phyloP scores from a whole-genome alignment of 2,797 vertebrate genomes.

The Cuculus canorus region DNA sequence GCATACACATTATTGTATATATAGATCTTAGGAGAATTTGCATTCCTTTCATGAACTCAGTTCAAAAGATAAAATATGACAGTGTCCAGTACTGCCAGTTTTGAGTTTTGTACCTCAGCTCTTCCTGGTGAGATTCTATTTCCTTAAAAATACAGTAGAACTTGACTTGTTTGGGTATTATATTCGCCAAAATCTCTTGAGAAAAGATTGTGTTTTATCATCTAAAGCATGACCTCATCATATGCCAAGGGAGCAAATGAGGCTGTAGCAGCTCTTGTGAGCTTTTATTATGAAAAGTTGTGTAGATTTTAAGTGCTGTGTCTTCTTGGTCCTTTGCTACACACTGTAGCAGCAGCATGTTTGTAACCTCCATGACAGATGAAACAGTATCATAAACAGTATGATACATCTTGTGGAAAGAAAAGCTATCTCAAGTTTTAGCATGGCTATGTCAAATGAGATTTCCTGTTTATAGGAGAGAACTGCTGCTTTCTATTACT shows the following conservation, averaged over 20 bases:
- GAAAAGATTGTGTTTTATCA: neutral
- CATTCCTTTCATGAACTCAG: neutral
- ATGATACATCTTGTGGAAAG: neutral
- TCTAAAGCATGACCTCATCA: neutral
- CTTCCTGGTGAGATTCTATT: neutral
- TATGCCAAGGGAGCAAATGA: neutral
- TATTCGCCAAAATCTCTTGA: neutral
- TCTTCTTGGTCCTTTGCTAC: neutral
- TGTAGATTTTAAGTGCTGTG: neutral
- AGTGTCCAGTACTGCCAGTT: fast-evolving
- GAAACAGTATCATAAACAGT: too few species aligned
- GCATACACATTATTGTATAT: neutral
- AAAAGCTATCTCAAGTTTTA: neutral
- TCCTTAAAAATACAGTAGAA: neutral
- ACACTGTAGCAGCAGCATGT: neutral
- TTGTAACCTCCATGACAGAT: neutral
- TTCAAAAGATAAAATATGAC: neutral
- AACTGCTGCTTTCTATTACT: neutral
- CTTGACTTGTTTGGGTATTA: neutral
- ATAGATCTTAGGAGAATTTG: neutral
- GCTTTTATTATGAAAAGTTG: neutral
- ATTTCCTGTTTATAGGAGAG: neutral
- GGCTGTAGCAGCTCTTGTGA: neutral
- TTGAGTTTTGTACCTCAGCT: neutral
- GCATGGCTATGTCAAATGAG: neutral